Evolutionary conservation across 2,797 vertebrate genomes (phyloP), one percentile per base, ranked within the genome.

Genomic region (Aeoliscus strigatus): DNA sequence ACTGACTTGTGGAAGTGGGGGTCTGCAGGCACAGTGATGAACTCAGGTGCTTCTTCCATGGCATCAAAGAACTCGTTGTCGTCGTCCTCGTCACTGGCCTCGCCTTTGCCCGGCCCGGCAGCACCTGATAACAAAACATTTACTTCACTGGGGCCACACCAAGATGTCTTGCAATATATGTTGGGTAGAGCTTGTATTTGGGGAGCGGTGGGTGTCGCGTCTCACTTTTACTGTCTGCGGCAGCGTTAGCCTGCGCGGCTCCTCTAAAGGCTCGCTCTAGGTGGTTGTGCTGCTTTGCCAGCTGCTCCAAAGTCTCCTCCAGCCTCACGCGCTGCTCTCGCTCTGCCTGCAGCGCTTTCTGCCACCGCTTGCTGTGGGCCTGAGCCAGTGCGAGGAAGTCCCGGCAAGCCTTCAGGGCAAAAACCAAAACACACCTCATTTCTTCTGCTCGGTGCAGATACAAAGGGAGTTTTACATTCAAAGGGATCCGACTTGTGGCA

Each of bases 271-370:
- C 94, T 46, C 96, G 83, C 65, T 98, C 96, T 66, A 98, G 84
- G 75, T 97, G 88, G 74, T 97, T 98, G 77, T 98, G 94, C 73
- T 98, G 96, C 77, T 98, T 98, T 2, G 96, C 96, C 54, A 98
- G 70, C 58, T 97, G 94, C 74, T 98, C 94, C 33, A 98, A 70
- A 0, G 96, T 96, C 86, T 98, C 96, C 58, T 98, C 94, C 80
- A 98, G 79, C 1, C 96, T 88, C 60, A 97, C 91, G 1, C 94
- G 87, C 76, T 97, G 96, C 27, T 97, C 96, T 28, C 94, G 75
- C 17, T 98, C 94, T 0, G 92, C 90, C 74, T 97, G 96, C 11
- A 98, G 79, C 0, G 96, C 93, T 62, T 95, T 97, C 85, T 97
- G 94, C 94, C 93, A 98, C 31, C 93, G 91, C 70, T 94, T 96